These are phyloP conservation scores for Nasua narica DNA, from an alignment of 2,797 vertebrate genomes.

Conservation along the genomic window DNA sequence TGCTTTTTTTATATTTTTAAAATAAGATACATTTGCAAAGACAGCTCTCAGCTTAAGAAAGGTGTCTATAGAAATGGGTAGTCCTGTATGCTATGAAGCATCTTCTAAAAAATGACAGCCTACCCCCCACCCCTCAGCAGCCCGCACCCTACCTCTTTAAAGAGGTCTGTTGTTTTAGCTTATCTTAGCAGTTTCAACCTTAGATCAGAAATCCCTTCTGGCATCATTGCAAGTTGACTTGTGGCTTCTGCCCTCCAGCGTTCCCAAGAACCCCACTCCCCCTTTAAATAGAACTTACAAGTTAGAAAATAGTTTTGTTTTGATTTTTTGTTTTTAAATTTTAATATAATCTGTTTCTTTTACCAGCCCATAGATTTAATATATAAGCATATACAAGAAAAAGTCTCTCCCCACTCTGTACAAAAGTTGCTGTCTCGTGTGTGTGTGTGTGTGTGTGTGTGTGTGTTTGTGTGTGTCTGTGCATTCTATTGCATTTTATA, in stretches of 20 bases:
- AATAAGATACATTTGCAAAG: conserved; percentile 94
- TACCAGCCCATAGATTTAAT: conserved; percentile 91
- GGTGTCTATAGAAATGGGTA: conserved; percentile 87
- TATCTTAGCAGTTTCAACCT: conserved; percentile 79
- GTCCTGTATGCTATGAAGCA: conserved; percentile 87
- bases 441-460: background rate
- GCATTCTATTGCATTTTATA: conserved; percentile 96
- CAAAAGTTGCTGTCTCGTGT: conserved; percentile 91
- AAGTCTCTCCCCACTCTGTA: conserved; percentile 93
- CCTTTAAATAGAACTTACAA: conserved; percentile 94
- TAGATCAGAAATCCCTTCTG: conserved; percentile 85
- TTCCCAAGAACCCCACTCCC: conserved; percentile 56
- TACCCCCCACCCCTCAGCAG: conserved; percentile 6
- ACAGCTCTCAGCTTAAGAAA: conserved; percentile 89
- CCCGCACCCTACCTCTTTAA: conserved; percentile 8
- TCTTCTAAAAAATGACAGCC: conserved; percentile 85
- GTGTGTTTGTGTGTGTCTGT: conserved; percentile 61
- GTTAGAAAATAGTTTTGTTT: conserved; percentile 94
- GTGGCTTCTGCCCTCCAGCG: conserved; percentile 53
- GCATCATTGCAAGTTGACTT: conserved; percentile 81
- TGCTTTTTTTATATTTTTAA: conserved; percentile 70
- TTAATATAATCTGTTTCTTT: conserved; percentile 94
- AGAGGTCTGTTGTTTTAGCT: conserved; percentile 27
- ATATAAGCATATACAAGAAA: conserved; percentile 98
- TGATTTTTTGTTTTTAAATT: conserved; percentile 83